Evolutionary conservation across 2,888 invertebrate genomes (phyloP).

Genomic region (Muschampia plurimacula): DNA sequence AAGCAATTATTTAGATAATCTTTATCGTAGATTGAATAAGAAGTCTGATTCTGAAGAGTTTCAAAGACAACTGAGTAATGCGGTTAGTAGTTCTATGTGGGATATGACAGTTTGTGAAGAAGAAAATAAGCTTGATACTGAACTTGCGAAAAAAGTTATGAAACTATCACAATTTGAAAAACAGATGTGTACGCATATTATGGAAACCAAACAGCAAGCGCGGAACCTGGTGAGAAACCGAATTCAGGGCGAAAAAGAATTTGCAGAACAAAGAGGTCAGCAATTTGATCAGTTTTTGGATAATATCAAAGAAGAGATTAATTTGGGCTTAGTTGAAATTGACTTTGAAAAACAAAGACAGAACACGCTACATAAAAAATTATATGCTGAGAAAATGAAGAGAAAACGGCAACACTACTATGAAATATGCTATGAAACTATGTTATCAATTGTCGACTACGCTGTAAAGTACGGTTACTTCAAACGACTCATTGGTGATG

Average conservation of each 20-base stretch:
- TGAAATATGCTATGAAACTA: conserved; percentile 80
- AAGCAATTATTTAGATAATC: conserved; percentile 76
- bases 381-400: conserved; percentile 83
- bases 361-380: conserved; percentile 78
- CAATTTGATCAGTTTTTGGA: conserved; percentile 78
- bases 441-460: conserved; percentile 84
- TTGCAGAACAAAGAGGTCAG: conserved; percentile 77
- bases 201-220: conserved; percentile 86
- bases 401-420: conserved; percentile 77
- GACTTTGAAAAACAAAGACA: conserved; percentile 82
- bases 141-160: conserved; percentile 84
- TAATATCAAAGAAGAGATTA: conserved; percentile 71
- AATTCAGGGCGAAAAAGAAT: conserved; percentile 77
- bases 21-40: conserved; percentile 74
- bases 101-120: conserved; percentile 80
- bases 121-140: conserved; percentile 78
- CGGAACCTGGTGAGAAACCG: conserved; percentile 84
- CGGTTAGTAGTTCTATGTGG: conserved; percentile 82
- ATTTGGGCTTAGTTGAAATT: conserved; percentile 78
- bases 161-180: conserved; percentile 88
- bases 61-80: conserved; percentile 79
- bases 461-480: conserved; percentile 82
- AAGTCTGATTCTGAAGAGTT: conserved; percentile 74
- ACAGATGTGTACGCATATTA: conserved; percentile 87
- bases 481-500: conserved; percentile 66